A percentile compares a stretch with the other conserved stretches of the same genome.
Evolutionary conservation across 1,140 invertebrate species (phyloP).

Genomic region (Drosophila lacertosa): DNA sequence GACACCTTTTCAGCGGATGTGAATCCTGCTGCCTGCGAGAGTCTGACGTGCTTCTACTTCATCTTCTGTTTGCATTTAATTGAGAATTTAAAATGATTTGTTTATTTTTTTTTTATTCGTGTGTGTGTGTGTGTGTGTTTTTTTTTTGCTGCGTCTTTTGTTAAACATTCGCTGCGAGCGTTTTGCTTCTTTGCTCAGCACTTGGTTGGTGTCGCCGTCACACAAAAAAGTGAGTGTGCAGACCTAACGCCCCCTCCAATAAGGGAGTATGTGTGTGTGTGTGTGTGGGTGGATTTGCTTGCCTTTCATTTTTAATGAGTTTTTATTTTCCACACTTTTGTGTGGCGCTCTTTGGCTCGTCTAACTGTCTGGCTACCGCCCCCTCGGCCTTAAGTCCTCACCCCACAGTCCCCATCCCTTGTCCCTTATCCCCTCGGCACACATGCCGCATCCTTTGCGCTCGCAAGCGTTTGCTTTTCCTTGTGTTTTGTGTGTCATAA

Average conservation of each 20-base stretch:
- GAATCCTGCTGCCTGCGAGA: constrained; percentile 5
- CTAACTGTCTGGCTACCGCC: constrained; percentile 48
- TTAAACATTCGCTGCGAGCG: constrained; percentile 66
- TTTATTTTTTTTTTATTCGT: constrained; percentile 62
- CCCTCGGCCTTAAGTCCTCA: constrained; percentile 28
- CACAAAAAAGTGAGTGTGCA: constrained; percentile 24
- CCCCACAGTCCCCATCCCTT: too few species aligned
- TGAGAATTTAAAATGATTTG: constrained; percentile 82
- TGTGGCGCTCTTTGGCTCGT: constrained; percentile 47
- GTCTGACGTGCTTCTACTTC: constrained; percentile 17
- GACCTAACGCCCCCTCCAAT: not conserved
- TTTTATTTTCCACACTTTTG: constrained; percentile 72
- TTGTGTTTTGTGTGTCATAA: constrained; percentile 66
- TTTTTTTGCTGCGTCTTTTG: constrained; percentile 60
- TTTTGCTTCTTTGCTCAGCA: constrained; percentile 69
- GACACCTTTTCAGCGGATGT: constrained; percentile 62
- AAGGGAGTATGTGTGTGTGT: constrained; percentile 15
- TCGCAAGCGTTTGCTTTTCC: constrained; percentile 61
- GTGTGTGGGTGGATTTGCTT: constrained; percentile 37
- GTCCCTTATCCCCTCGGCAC: too few species aligned
- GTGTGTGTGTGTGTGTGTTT: too few species aligned
- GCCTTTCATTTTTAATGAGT: constrained; percentile 79
- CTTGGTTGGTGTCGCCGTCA: constrained; percentile 52
- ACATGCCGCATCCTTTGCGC: constrained; percentile 46
- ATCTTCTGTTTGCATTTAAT: constrained; percentile 70